Evolutionary conservation across 2,888 invertebrate species (phyloP).

Genomic region (Plutella xylostella): DNA sequence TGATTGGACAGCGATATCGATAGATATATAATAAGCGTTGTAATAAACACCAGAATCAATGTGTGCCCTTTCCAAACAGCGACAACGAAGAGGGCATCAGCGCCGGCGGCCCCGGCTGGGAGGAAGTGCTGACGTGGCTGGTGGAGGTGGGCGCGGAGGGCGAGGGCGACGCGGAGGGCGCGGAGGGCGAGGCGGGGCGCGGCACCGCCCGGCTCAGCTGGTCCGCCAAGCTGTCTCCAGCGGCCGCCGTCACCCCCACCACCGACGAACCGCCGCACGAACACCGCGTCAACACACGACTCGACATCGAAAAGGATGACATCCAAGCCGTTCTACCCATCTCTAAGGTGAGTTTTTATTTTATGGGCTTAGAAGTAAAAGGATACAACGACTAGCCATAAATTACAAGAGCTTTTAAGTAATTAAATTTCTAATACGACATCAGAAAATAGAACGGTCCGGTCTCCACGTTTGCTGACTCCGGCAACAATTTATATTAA

Average conservation of each 20-base stretch:
- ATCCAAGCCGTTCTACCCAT: slow-evolving; percentile 94
- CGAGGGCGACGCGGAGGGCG: slow-evolving; percentile 59
- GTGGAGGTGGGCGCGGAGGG: slow-evolving; percentile 90
- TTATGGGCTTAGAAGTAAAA: too few relatives aligned
- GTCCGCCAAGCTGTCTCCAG: slow-evolving; percentile 72
- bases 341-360: slow-evolving; percentile 77
- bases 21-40: too few relatives aligned
- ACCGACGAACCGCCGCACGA: slow-evolving; percentile 58
- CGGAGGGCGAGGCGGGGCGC: slow-evolving; percentile 71
- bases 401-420: too few relatives aligned
- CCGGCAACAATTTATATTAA: slow-evolving; percentile 53
- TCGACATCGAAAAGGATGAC: slow-evolving; percentile 93
- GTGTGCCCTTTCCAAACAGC: slow-evolving; percentile 24
- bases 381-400: too few relatives aligned
- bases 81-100: slow-evolving; percentile 46
- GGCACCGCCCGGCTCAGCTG: slow-evolving; percentile 90
- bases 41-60: not conserved
- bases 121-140: slow-evolving; percentile 92
- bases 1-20: too few relatives aligned
- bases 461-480: too few relatives aligned
- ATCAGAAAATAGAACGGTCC: too few relatives aligned
- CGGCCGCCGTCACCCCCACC: slow-evolving; percentile 37
- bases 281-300: slow-evolving; percentile 80
- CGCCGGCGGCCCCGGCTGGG: slow-evolving; percentile 64
- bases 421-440: too few relatives aligned